Conservation (phyloP, 2,888 invertebrate species). For the Noctua comes region DNA sequence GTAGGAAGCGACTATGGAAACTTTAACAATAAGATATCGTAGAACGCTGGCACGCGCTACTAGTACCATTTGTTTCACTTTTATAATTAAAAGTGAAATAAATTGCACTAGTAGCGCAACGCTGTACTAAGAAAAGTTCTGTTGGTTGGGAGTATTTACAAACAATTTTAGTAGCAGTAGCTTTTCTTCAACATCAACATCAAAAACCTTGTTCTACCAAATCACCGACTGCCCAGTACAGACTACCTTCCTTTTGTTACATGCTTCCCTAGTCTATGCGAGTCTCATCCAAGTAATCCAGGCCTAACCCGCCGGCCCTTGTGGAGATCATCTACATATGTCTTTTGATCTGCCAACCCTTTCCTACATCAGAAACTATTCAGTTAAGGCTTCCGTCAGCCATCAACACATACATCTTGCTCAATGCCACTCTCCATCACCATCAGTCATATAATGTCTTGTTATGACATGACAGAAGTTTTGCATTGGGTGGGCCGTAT, state of each 20-base stretch:
- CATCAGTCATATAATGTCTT: constrained; percentile 25
- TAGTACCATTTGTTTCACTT: constrained; percentile 6
- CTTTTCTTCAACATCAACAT: not conserved
- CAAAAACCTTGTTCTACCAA: not conserved
- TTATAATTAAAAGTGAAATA: not conserved
- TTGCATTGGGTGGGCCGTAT: not conserved
- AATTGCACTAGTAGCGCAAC: not conserved
- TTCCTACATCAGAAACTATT: not conserved
- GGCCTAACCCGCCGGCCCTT: not conserved
- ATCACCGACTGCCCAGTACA: not conserved
- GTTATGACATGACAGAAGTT: constrained; percentile 15
- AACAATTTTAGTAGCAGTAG: not conserved
- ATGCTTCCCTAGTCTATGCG: not conserved
- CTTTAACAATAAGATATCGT: constrained; percentile 22
- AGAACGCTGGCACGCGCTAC: not conserved
- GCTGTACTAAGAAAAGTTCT: not conserved
- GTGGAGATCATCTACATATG: not conserved
- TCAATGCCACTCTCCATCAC: constrained; percentile 33
- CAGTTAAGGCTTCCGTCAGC: not conserved
- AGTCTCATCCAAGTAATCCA: not conserved
- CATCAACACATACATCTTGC: constrained; percentile 17
- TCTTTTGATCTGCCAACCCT: not conserved
- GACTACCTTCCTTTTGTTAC: not conserved
- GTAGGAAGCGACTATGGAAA: constrained; percentile 12
- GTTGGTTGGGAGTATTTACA: not conserved